A percentile compares a stretch with the other conserved stretches of the same genome.
phyloP scores from a whole-genome alignment of 2,888 invertebrate genomes.

The Anthrax anthrax region DNA sequence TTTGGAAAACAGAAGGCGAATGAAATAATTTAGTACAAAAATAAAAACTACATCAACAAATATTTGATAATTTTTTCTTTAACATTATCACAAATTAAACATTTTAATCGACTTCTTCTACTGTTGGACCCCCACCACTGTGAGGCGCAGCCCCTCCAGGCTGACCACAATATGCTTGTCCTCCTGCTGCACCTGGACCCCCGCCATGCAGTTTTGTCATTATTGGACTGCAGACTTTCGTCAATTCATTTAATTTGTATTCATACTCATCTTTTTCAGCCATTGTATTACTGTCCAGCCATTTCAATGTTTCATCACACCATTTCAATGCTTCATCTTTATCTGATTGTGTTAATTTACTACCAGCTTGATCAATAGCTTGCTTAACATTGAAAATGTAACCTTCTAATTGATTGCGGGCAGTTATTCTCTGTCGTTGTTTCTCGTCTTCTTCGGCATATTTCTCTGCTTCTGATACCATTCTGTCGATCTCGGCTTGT shows the following conservation, averaged over 20 bases:
- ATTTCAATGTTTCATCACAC: constrained; percentile 48
- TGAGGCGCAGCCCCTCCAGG: constrained; percentile 42
- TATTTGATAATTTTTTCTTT: too few species aligned
- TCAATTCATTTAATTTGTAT: constrained; percentile 29
- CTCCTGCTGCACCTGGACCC: constrained; percentile 2
- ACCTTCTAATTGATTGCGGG: constrained; percentile 55
- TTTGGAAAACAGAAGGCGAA: too few species aligned
- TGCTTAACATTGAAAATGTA: constrained; percentile 56
- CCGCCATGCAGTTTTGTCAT: constrained; percentile 36
- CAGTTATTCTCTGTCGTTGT: constrained; percentile 49
- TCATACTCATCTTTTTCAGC: constrained; percentile 67
- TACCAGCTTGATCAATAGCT: constrained; percentile 48
- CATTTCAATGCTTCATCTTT: constrained; percentile 51
- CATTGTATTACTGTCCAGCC: constrained; percentile 63
- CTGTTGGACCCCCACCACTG: constrained; percentile 23
- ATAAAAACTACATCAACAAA: too few species aligned
- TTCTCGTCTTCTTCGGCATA: constrained; percentile 60
- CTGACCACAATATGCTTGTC: constrained; percentile 35
- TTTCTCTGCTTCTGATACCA: constrained; percentile 58
- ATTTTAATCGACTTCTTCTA: constrained; percentile 22
- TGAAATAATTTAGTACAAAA: too few species aligned
- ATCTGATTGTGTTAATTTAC: constrained; percentile 47
- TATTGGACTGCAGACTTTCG: constrained; percentile 31
- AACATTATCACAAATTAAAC: too few species aligned
- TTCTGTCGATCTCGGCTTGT: constrained; percentile 67